Conservation (phyloP, 2,888 invertebrate genomes). For the Ganaspis brasiliensis region DNA sequence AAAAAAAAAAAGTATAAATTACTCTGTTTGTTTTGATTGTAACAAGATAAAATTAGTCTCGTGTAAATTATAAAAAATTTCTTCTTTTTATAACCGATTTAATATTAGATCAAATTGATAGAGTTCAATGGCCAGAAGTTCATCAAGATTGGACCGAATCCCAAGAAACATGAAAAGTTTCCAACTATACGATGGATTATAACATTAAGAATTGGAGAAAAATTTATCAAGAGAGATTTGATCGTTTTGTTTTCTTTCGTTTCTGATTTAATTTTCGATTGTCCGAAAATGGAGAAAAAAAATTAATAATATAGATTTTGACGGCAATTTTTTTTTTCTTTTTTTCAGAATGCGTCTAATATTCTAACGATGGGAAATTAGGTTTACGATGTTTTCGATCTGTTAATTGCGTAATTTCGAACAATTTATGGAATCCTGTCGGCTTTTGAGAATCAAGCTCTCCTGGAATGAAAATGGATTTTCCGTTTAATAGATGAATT, state of each 20-base stretch:
- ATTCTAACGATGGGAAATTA: no score
- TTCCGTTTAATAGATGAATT: no score
- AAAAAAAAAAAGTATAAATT: not conserved
- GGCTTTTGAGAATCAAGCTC: not conserved
- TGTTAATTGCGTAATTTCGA: not conserved
- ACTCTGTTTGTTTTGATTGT: not conserved
- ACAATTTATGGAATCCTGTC: not conserved
- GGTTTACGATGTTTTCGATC: no score
- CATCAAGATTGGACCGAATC: not conserved
- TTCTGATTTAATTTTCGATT: not conserved
- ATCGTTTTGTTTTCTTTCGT: not conserved
- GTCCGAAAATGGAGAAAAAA: not conserved
- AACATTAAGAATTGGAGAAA: not conserved
- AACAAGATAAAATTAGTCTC: not conserved
- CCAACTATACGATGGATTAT: not conserved
- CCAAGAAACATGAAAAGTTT: not conserved
- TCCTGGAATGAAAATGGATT: no score
- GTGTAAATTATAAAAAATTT: not conserved
- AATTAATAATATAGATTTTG: no score
- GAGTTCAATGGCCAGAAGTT: conserved; percentile 3
- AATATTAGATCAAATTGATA: not conserved
- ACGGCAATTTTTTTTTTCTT: no score
- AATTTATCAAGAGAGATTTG: not conserved
- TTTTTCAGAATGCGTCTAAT: no score
- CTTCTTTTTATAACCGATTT: not conserved